Evolutionary conservation across 2,888 invertebrate species (phyloP).

Genomic region (Eupithecia exiguata): DNA sequence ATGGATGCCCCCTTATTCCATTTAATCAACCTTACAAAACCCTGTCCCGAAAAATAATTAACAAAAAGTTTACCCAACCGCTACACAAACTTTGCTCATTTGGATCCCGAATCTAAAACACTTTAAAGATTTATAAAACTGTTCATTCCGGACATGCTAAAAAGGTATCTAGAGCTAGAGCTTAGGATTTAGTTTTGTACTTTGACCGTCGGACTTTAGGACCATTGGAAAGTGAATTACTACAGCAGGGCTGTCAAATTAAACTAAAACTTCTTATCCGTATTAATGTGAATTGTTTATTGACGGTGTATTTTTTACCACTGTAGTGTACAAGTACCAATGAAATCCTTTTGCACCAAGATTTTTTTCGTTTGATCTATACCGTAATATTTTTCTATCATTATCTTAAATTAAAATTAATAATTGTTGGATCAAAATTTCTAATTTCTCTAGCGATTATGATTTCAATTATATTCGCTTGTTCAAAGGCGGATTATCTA

Average conservation of each 20-base stretch:
- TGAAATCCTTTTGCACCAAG: background rate
- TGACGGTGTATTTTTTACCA: background rate
- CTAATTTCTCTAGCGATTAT: background rate
- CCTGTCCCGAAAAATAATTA: slow-evolving; percentile 12
- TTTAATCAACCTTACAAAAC: background rate
- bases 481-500: background rate
- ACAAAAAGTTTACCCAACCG: slow-evolving; percentile 20
- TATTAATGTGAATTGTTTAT: background rate
- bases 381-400: background rate
- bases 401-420: background rate
- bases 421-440: background rate
- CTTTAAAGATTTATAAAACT: slow-evolving; percentile 20
- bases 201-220: background rate
- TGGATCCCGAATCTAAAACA: slow-evolving; percentile 10
- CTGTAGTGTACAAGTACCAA: background rate
- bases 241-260: background rate
- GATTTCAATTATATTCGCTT: background rate
- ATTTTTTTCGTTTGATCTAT: background rate
- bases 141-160: background rate
- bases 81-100: slow-evolving; percentile 23
- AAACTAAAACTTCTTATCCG: background rate
- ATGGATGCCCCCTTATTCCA: no score
- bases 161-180: background rate
- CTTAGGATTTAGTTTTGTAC: background rate
- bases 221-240: background rate